phyloP scores from a whole-genome alignment of 2,888 invertebrate genomes.

The Didymodactylos carnosus region DNA sequence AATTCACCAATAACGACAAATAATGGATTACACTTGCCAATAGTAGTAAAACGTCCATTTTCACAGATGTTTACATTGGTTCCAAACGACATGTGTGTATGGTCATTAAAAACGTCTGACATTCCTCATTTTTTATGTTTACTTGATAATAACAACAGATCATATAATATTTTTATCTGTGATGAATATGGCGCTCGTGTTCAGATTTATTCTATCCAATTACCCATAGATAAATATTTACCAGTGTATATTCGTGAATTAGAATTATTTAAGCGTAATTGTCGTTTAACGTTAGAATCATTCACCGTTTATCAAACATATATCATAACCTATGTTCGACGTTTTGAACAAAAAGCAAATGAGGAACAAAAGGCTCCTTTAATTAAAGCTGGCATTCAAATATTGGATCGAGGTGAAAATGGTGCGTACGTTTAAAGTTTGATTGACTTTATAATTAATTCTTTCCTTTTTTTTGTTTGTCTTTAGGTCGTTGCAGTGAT shows the following conservation, averaged over 20 bases:
- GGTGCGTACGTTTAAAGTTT: not conserved
- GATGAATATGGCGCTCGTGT: not conserved
- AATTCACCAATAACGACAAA: too few species aligned
- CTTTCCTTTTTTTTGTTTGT: not conserved
- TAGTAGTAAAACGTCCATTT: too few species aligned
- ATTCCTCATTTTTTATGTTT: not conserved
- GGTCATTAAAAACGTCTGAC: not conserved
- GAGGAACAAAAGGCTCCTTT: not conserved
- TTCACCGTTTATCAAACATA: not conserved
- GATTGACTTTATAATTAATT: not conserved
- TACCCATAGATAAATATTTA: not conserved
- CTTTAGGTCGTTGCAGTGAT: not conserved
- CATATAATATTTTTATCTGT: not conserved
- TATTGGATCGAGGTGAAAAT: not conserved
- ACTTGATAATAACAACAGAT: not conserved
- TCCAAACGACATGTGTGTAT: not conserved
- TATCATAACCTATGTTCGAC: not conserved
- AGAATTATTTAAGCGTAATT: not conserved
- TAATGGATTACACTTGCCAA: too few species aligned
- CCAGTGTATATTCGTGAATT: not conserved
- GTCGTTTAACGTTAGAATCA: not conserved
- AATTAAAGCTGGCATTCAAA: not conserved
- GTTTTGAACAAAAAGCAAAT: not conserved
- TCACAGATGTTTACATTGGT: too few species aligned
- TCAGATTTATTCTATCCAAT: not conserved